phyloP scores from a whole-genome alignment of 2,888 invertebrate species.

The Lasiommata megera region DNA sequence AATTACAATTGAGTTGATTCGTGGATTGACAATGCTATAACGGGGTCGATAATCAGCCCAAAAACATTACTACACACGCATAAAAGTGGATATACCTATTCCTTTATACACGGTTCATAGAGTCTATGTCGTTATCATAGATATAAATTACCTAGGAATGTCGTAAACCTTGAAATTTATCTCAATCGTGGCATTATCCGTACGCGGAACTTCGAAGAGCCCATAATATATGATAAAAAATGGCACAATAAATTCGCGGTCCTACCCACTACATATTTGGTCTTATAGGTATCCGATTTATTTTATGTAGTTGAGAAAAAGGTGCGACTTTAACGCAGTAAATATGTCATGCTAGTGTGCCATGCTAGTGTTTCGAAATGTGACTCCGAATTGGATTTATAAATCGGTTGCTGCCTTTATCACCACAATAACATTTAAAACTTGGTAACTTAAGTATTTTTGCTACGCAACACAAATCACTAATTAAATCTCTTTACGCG shows the following conservation, averaged over 20 bases:
- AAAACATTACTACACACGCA: too few relatives aligned
- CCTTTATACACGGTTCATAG: not conserved
- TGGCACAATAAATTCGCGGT: constrained; percentile 10
- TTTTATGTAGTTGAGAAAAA: constrained; percentile 3
- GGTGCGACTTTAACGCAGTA: not conserved
- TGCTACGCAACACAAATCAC: too few relatives aligned
- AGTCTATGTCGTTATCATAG: constrained; percentile 15
- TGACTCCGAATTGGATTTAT: too few relatives aligned
- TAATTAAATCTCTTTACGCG: too few relatives aligned
- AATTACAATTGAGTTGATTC: too few relatives aligned
- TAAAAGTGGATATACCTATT: not conserved
- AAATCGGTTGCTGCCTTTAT: too few relatives aligned
- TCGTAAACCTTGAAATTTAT: constrained; percentile 27
- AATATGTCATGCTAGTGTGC: not conserved
- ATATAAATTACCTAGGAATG: constrained; percentile 23
- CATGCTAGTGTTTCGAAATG: too few relatives aligned
- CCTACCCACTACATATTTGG: not conserved
- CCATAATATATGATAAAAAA: constrained; percentile 16
- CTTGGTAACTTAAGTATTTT: too few relatives aligned
- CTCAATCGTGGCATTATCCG: constrained; percentile 13
- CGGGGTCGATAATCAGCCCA: too few relatives aligned
- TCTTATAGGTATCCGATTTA: constrained; percentile 6
- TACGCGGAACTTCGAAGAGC: constrained; percentile 14
- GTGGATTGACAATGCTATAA: too few relatives aligned
- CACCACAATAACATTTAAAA: too few relatives aligned